Conservation (phyloP, 37 sponge, comb jelly and placozoan species). For the Cliona cf. orientalis region DNA sequence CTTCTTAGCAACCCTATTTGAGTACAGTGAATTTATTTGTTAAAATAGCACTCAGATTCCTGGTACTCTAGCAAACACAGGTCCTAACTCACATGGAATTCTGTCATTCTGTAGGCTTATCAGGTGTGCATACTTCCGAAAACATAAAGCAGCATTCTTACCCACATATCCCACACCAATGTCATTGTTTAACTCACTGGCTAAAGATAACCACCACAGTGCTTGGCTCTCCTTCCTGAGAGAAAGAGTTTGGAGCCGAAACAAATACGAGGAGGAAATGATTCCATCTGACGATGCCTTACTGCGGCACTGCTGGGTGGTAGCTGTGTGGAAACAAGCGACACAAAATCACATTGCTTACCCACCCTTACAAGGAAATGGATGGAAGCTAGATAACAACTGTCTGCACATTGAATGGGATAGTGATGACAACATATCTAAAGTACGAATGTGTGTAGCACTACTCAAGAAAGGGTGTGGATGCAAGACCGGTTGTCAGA, state of each 20-base stretch:
- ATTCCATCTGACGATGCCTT: slow-evolving; percentile 25
- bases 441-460: neutral
- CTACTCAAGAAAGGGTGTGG: neutral
- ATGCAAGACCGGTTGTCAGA: neutral
- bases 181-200: neutral
- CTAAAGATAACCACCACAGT: neutral
- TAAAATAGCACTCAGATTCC: neutral
- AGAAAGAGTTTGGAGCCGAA: slow-evolving; percentile 21
- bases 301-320: slow-evolving; percentile 16
- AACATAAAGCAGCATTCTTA: slow-evolving; percentile 31
- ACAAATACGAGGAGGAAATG: slow-evolving; percentile 37
- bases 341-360: slow-evolving; percentile 5
- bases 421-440: slow-evolving; percentile 18
- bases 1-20: slow-evolving; percentile 14
- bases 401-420: slow-evolving; percentile 34
- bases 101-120: slow-evolving; percentile 19
- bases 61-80: slow-evolving; percentile 6
- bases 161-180: neutral
- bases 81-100: neutral
- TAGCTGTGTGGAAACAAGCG: slow-evolving; percentile 30
- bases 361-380: neutral
- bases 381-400: slow-evolving; percentile 21
- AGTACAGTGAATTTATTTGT: slow-evolving; percentile 6
- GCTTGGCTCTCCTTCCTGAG: slow-evolving; percentile 28
- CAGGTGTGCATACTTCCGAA: slow-evolving; percentile 20